Evolutionary conservation across 2,888 invertebrate genomes (phyloP).

Genomic region (Ellobium chinense): DNA sequence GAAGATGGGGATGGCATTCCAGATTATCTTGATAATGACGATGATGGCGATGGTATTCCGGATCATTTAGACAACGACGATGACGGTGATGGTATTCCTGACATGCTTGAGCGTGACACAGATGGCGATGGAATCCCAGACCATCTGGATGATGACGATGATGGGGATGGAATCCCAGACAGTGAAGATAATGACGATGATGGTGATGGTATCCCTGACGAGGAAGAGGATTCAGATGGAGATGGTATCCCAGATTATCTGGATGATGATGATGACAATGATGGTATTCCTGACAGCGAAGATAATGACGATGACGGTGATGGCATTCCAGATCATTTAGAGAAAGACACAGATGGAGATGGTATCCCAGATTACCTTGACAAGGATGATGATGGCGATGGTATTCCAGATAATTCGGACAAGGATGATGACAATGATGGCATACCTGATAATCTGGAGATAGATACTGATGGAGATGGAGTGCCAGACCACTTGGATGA

Average conservation of each 20-base stretch:
- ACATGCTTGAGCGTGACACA: conserved; percentile 63
- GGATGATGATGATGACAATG: conserved; percentile 65
- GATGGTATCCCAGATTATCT: conserved; percentile 66
- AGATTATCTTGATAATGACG: conserved; percentile 56
- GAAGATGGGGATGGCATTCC: conserved; percentile 54
- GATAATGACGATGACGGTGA: conserved; percentile 69
- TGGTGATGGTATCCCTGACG: conserved; percentile 68
- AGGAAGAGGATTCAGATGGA: conserved; percentile 57
- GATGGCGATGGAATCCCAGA: conserved; percentile 67
- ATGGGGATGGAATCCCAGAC: conserved; percentile 74
- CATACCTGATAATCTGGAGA: conserved; percentile 58
- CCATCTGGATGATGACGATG: conserved; percentile 59
- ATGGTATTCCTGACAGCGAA: conserved; percentile 67
- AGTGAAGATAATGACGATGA: conserved; percentile 66
- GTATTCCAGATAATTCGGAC: conserved; percentile 70
- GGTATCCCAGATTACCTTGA: conserved; percentile 59
- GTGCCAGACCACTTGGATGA: conserved; percentile 64
- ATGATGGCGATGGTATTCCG: conserved; percentile 54
- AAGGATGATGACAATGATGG: conserved; percentile 70
- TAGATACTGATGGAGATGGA: conserved; percentile 68
- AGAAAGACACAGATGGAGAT: conserved; percentile 68
- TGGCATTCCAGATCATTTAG: conserved; percentile 64
- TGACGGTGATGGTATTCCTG: conserved; percentile 72
- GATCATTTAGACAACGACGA: conserved; percentile 65
- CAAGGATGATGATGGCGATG: conserved; percentile 64